Evolutionary conservation across 2,797 vertebrate genomes (phyloP), one percentile per base, ranked within the genome.

Genomic region (Epinephelus awoara): DNA sequence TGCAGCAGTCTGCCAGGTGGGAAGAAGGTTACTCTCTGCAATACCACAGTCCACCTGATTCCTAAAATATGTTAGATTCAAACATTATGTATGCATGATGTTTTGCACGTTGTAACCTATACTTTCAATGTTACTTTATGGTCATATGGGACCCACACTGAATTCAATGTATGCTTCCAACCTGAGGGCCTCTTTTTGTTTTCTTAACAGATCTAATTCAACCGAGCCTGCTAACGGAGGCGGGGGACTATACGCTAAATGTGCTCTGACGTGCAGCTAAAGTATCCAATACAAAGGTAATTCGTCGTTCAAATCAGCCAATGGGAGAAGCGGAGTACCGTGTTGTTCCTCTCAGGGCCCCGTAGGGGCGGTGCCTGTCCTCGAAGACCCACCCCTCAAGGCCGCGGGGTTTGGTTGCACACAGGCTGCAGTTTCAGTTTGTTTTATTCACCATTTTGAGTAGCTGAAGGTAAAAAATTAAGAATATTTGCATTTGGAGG

Each of bases 391-490:
- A 82, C 94, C 95, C 92, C 84, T 73, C 73, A 76, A 82, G 75
- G 88, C 88, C 88, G 74, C 74, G 79, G 82, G 0, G 95, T 94
- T 96, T 92, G 96, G 96, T 96, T 96, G 95, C 91, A 87, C 94
- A 91, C 87, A 89, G 91, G 93, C 95, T 96, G 95, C 96, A 96
- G 95, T 96, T 96, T 96, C 95, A 96, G 95, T 96, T 96, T 96
- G 96, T 96, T 96, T 96, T 95, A 96, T 95, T 96, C 95, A 96
- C 95, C 95, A 95, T 96, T 96, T 96, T 96, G 95, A 93, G 94
- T 90, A 94, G 95, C 94, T 90, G 94, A 94, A 91, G 94, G 94
- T 92, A 92, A 90, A 93, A 87, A 86, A 63, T 67, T 77, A 90
- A 88, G 88, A 86, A 90, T 77, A 90, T 91, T 92, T 91, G 87